Percentiles rank a stretch among this genome's conserved stretches.
Evolutionary conservation across 2,797 vertebrate genomes (phyloP).

Genomic region (Clarias pachynema): DNA sequence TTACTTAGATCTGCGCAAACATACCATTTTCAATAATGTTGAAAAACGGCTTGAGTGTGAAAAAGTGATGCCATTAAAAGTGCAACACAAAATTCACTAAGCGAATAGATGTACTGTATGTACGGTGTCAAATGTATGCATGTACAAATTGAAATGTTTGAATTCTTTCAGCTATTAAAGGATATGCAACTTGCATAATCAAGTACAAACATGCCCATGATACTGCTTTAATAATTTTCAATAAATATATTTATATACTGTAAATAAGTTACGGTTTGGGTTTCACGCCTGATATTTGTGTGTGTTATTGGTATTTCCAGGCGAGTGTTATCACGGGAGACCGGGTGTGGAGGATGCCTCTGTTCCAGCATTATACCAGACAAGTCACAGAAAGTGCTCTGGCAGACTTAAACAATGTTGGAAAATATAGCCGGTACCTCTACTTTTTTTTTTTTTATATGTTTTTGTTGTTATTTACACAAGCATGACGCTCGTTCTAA

Average conservation of each 20-base stretch:
- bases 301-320: conserved; percentile 65
- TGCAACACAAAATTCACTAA: too few relatives aligned
- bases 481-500: not conserved
- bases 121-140: too few relatives aligned
- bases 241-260: not conserved
- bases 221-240: too few relatives aligned
- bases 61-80: not conserved
- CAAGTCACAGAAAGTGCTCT: conserved; percentile 90
- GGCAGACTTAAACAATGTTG: conserved; percentile 92
- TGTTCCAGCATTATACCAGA: conserved; percentile 92
- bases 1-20: not conserved
- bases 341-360: conserved; percentile 97
- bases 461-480: not conserved
- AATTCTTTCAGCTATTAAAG: too few relatives aligned
- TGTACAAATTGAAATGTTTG: too few relatives aligned
- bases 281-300: not conserved
- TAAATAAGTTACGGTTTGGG: not conserved
- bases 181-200: too few relatives aligned
- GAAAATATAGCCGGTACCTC: conserved; percentile 88
- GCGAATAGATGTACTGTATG: too few relatives aligned
- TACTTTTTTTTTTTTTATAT: not conserved
- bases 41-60: not conserved
- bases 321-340: conserved; percentile 93
- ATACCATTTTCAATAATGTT: not conserved
- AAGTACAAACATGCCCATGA: too few relatives aligned